These are phyloP conservation scores for Ceratosolen solmsi DNA, from an alignment of 1,140 invertebrate genomes.

Conservation along the genomic window DNA sequence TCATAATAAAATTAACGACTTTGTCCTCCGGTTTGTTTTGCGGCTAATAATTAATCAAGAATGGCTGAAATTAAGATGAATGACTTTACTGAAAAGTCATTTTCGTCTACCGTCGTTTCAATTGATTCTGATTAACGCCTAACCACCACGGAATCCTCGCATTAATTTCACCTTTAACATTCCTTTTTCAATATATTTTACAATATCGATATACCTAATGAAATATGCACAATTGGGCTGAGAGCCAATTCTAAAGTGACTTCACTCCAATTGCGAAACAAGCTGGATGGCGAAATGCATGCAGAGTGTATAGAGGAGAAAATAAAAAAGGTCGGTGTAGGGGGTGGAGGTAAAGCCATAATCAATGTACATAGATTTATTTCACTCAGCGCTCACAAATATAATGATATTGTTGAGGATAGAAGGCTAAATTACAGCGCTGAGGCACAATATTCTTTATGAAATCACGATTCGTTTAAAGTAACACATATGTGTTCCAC, in stretches of 20 bases:
- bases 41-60: not conserved
- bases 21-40: conserved; percentile 1
- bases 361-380: conserved; percentile 23
- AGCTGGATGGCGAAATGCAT: not conserved
- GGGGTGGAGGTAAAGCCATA: not conserved
- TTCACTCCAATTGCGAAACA: not conserved
- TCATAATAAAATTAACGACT: not conserved
- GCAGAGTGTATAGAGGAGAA: too few relatives aligned
- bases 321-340: not conserved
- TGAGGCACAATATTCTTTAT: not conserved
- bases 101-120: not conserved
- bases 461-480: conserved; percentile 9
- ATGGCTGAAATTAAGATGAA: conserved; percentile 37
- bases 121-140: not conserved
- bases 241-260: not conserved
- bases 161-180: not conserved
- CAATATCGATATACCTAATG: not conserved
- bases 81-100: conserved; percentile 30
- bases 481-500: not conserved
- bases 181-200: not conserved
- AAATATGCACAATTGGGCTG: not conserved
- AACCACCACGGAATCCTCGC: not conserved
- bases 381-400: conserved; percentile 14
- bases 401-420: conserved; percentile 26
- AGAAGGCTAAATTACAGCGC: conserved; percentile 37